Base-by-base conservation (phyloP, 1,140 invertebrate species). In the Leptinotarsa lineolata region DNA sequence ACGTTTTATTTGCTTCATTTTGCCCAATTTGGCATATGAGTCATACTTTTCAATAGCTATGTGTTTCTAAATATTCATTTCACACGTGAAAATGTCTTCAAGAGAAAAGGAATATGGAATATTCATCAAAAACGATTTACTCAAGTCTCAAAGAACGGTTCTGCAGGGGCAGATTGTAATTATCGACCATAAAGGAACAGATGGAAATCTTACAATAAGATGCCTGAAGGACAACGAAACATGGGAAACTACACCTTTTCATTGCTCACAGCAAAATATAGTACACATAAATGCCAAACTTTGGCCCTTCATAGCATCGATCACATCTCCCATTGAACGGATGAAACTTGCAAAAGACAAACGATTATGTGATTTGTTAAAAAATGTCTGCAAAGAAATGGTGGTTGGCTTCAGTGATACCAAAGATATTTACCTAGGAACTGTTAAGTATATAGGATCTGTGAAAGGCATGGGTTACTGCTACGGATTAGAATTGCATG, bases 401-500 rank as follows among this genome's bases (percentile, higher is more conserved):
- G 74, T 82, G 68, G 80, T 87, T 6, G 81, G 80, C 44, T 83
- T 85, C 63, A 76, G 73, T 24, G 80, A 79, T 67, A 75, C 73
- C 22, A 79, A 80, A 72, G 84, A 77, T 74, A 79, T 85, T 68
- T 81, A 72, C 73, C 78, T 83, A 70, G 85, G 82, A 24, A 83
- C 82, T 68, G 83, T 89, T 70, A 88, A 85, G 77, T 89, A 85
- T 76, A 87, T 88, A 68, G 88, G 88, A 44, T 80, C 81, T 72
- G 87, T 89, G 60, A 78, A 82, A 70, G 86, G 88, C 69, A 76
- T 88, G 21, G 87, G 88, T 54, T 85, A 86, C 80, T 88, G 88
- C 78, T 88, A 88, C 83, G 88, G 87, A 30, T 81, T 90, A 70
- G 86, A 89, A 77, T 73, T 89, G 77, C 80, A 87, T 85, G 89